These are phyloP conservation scores for Exephanes ischioxanthus DNA, from an alignment of 2,888 invertebrate genomes.

Conservation along the genomic window DNA sequence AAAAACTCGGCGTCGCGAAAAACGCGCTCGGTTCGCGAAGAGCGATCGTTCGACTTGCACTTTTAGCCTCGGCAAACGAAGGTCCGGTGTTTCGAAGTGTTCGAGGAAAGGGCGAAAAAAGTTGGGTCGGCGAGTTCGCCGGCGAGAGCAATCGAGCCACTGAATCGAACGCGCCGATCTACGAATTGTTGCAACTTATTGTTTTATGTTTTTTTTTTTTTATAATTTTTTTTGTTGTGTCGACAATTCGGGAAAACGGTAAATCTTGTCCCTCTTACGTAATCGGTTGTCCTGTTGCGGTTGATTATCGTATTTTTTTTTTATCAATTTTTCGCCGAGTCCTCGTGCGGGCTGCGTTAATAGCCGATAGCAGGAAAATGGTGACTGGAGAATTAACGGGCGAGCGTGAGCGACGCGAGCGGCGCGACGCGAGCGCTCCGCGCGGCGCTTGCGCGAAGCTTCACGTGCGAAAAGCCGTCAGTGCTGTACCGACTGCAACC, in stretches of 20 bases:
- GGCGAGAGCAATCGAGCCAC: neutral
- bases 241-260: no score
- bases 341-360: slow-evolving; percentile 36
- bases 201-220: neutral
- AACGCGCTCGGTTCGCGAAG: neutral
- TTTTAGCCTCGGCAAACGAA: no score
- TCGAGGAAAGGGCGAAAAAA: neutral
- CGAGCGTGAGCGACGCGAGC: no score
- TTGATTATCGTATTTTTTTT: neutral
- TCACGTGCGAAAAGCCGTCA: no score
- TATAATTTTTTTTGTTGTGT: neutral
- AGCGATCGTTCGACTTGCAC: neutral
- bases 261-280: slow-evolving; percentile 12
- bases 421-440: no score
- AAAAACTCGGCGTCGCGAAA: slow-evolving; percentile 3
- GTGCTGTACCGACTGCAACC: no score
- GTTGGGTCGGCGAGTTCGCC: neutral
- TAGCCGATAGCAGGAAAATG: slow-evolving; percentile 24
- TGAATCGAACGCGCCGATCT: neutral
- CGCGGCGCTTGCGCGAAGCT: no score
- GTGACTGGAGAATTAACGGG: no score
- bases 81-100: no score
- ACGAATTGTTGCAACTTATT: neutral
- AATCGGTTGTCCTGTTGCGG: slow-evolving; percentile 22
- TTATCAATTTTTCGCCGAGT: neutral